These are phyloP conservation scores for Gymnobelideus leadbeateri DNA, from an alignment of 2,113 vertebrate genomes.

Conservation along the genomic window DNA sequence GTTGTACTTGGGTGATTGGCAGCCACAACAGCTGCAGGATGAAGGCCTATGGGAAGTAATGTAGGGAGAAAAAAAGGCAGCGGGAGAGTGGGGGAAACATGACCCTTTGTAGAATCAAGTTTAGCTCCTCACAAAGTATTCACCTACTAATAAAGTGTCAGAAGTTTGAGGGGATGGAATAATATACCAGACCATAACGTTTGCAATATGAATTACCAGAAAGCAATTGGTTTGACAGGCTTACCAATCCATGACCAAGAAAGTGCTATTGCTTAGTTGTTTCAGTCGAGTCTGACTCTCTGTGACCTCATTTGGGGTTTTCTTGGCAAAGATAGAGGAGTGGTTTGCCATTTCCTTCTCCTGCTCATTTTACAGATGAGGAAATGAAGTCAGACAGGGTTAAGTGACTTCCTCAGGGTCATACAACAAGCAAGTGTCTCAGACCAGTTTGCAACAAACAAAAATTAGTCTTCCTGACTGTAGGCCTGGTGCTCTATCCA, in stretches of 20 bases:
- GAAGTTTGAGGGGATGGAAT: neutral
- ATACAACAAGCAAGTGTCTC: neutral
- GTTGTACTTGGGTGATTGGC: neutral
- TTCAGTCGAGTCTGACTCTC: neutral
- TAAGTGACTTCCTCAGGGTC: neutral
- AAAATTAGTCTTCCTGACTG: neutral
- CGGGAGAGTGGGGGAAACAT: neutral
- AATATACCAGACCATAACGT: neutral
- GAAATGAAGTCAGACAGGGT: neutral
- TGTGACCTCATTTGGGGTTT: neutral
- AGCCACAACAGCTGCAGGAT: neutral
- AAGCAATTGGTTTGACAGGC: neutral
- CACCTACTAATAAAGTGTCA: neutral
- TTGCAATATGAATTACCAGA: neutral
- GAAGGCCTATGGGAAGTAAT: neutral
- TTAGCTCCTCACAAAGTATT: neutral
- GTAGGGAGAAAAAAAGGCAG: neutral
- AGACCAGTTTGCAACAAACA: too few relatives aligned
- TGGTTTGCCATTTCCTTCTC: neutral
- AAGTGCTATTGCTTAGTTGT: neutral
- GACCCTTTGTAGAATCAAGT: neutral
- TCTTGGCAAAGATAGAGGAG: neutral
- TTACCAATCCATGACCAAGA: neutral
- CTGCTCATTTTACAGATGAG: neutral
- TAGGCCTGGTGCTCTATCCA: neutral